phyloP scores from a whole-genome alignment of 2,113 vertebrate genomes.

The Macheiramphus alcinus region DNA sequence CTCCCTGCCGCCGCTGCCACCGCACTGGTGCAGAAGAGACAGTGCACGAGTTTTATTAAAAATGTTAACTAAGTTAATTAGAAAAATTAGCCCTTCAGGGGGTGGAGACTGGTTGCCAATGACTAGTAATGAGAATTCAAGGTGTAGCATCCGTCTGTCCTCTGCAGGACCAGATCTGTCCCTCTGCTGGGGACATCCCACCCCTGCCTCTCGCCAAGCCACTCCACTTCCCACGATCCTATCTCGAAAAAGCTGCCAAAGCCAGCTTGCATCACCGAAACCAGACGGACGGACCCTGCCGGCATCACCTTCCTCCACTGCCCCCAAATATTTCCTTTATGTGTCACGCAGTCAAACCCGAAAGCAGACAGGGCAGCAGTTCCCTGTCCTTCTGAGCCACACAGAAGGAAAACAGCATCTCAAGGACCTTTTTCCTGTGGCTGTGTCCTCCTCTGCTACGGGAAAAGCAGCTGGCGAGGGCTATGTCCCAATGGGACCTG shows the following conservation, averaged over 20 bases:
- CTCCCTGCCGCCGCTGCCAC: neutral
- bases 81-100: neutral
- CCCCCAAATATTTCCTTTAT: neutral
- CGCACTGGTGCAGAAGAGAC: accelerated
- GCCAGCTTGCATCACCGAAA: neutral
- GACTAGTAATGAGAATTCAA: neutral
- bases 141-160: neutral
- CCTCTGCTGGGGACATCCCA: conserved; percentile 54
- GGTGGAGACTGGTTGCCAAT: neutral
- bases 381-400: neutral
- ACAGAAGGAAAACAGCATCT: neutral
- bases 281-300: neutral
- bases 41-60: neutral
- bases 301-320: neutral
- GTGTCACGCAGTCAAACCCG: neutral
- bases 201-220: neutral
- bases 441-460: neutral
- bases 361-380: neutral
- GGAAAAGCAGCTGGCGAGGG: neutral
- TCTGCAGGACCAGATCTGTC: neutral
- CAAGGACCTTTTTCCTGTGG: neutral
- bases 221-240: neutral
- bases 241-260: neutral
- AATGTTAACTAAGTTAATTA: conserved; percentile 16
- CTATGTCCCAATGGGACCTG: neutral